Percentiles rank a stretch among this genome's conserved stretches.
phyloP scores from a whole-genome alignment of 2,113 vertebrate genomes.

The Amazona guildingii region DNA sequence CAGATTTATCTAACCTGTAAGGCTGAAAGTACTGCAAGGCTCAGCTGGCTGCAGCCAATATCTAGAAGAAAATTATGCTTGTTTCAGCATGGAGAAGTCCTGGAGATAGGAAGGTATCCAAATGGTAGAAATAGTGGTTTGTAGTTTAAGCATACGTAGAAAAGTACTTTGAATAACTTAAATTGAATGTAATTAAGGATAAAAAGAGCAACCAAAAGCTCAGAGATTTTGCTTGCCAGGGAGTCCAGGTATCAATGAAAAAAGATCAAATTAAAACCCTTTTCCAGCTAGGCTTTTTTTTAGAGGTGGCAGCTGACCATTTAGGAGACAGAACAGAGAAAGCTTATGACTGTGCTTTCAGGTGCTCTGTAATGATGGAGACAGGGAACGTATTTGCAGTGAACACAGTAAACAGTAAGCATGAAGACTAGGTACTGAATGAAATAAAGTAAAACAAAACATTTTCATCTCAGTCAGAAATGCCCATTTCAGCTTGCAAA shows the following conservation, averaged over 20 bases:
- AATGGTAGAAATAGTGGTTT: not conserved
- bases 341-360: not conserved
- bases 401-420: not conserved
- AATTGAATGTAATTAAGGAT: not conserved
- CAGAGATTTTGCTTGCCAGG: not conserved
- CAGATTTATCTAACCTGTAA: not conserved
- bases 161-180: not conserved
- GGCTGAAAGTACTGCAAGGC: not conserved
- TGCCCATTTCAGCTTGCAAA: not conserved
- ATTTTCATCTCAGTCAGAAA: not conserved
- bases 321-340: not conserved
- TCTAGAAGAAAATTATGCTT: not conserved
- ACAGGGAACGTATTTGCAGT: not conserved
- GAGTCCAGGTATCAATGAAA: not conserved
- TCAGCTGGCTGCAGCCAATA: not conserved
- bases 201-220: not conserved
- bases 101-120: not conserved
- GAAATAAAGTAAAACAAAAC: not conserved
- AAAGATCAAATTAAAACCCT: not conserved
- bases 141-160: not conserved
- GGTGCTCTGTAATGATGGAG: not conserved
- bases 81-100: not conserved
- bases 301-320: not conserved
- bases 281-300: not conserved
- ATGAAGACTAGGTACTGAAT: not conserved